Base-by-base conservation (phyloP, 1,140 invertebrate genomes). In the Habropoda laboriosa region DNA sequence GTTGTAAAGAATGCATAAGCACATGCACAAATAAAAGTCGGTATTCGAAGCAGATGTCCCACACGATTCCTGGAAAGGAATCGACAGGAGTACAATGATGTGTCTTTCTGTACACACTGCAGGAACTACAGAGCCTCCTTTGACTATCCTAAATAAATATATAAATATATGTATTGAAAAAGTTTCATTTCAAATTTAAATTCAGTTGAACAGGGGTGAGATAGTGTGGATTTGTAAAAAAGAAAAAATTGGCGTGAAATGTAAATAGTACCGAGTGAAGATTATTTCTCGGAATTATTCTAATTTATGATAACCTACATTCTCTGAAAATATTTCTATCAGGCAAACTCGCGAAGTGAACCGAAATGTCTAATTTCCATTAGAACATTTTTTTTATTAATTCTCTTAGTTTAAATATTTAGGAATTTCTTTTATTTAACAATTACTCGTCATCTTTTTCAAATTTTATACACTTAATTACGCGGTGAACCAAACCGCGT, bases 1-100 rank as follows among this genome's bases (percentile, higher is more conserved):
- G 27, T 66, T 30, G 24, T 45, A n/a, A 60, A 68, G 27, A 35
- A 58, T 77, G 66, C 32, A 42, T 42, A 35, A 58, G 32, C 40
- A 67, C 38, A 67, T 53, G 63, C 63, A 76, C 47, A 68, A 66
- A 79, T 67, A 42, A 27, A 70, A 51, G 72, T 63, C 30, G 70
- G 79, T 60, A 74, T 76, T 60, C 61, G 79, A 83, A 81, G 79
- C 86, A 87, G 83, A 82, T 86, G 86, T 86, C 70, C 70, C 67
- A 77, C 63, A 40, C 58, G 76, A 57, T 88, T 88, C 85, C 79
- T 80, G 74, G 85, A 87, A 87, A 79, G 67, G 82, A 80, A 53
- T 77, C 73, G 55, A 60, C 27, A 45, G 47, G 32, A 83, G 66
- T 77, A 84, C 74, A 82, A 79, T 70, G 74, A 76, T 64, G 67